phyloP scores from a whole-genome alignment of 2,888 invertebrate species.

The Liodrosophila aerea region DNA sequence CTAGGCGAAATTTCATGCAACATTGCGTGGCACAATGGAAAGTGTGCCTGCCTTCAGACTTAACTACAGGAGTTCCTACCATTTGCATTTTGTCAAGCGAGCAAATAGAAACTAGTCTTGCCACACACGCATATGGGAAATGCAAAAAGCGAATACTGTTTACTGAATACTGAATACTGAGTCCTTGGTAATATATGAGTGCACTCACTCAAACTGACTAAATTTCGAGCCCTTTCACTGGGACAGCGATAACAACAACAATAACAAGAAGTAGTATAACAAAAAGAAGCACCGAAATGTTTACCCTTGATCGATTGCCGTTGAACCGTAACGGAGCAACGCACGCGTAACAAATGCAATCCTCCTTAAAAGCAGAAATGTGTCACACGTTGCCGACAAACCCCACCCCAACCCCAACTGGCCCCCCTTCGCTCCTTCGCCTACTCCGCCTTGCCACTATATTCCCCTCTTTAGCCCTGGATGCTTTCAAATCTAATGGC shows the following conservation, averaged over 20 bases:
- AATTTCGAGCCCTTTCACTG: slow-evolving; percentile 54
- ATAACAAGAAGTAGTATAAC: slow-evolving; percentile 25
- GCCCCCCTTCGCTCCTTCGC: not conserved
- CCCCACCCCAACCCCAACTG: slow-evolving; percentile 10
- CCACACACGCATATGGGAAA: slow-evolving; percentile 26
- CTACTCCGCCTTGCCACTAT: slow-evolving; percentile 3
- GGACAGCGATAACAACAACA: slow-evolving; percentile 11
- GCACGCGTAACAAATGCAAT: slow-evolving; percentile 78
- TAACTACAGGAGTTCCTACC: slow-evolving; percentile 53
- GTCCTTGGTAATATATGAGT: slow-evolving; percentile 60
- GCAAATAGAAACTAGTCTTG: slow-evolving; percentile 18
- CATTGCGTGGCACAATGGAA: slow-evolving; percentile 55
- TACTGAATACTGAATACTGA: slow-evolving; percentile 10
- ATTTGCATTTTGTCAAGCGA: slow-evolving; percentile 41
- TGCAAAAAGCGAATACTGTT: slow-evolving; percentile 22
- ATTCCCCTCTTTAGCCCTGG: slow-evolving; percentile 8
- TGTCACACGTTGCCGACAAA: slow-evolving; percentile 73
- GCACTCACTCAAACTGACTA: slow-evolving; percentile 79
- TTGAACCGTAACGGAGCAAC: slow-evolving; percentile 73
- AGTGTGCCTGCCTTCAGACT: slow-evolving; percentile 47
- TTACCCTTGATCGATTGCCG: slow-evolving; percentile 78
- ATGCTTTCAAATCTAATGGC: slow-evolving; percentile 59
- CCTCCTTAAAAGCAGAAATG: slow-evolving; percentile 80
- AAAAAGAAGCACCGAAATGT: slow-evolving; percentile 52
- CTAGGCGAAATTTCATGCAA: slow-evolving; percentile 68